Percentiles rank a stretch among this genome's conserved stretches.
phyloP scores from a whole-genome alignment of 2,888 invertebrate species.

The Hirtodrosophila confusa region DNA sequence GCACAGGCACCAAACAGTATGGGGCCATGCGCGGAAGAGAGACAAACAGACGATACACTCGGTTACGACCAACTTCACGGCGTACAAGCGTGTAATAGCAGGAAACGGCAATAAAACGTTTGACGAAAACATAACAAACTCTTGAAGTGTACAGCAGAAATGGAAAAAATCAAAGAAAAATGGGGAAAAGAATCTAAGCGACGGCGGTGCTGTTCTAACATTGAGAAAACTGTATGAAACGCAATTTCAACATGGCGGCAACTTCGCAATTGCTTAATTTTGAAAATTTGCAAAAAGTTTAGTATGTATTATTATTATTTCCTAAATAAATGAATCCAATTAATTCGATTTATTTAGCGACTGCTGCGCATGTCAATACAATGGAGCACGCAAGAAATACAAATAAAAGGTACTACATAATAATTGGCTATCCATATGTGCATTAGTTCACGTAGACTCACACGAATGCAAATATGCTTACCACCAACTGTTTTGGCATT shows the following conservation, averaged over 20 bases:
- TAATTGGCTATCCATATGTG: not conserved
- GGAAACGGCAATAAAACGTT: constrained; percentile 65
- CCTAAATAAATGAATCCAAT: constrained; percentile 2
- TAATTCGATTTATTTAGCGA: constrained; percentile 7
- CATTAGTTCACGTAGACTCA: not conserved
- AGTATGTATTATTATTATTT: not conserved
- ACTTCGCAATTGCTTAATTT: not conserved
- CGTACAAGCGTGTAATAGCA: constrained; percentile 45
- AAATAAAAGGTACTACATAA: constrained; percentile 1
- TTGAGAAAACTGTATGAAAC: constrained; percentile 24
- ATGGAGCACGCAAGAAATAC: constrained; percentile 4
- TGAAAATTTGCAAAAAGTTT: not conserved
- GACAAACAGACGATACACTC: constrained; percentile 44
- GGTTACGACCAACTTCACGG: constrained; percentile 67
- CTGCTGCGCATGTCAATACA: constrained; percentile 71
- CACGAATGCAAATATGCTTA: no score
- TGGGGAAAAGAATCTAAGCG: constrained; percentile 20
- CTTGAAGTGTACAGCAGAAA: constrained; percentile 50
- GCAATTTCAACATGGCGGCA: constrained; percentile 57
- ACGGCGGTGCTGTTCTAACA: constrained; percentile 32
- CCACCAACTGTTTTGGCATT: not conserved
- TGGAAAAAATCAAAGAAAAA: constrained; percentile 31
- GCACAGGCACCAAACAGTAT: constrained; percentile 24
- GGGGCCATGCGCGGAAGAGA: constrained; percentile 28
- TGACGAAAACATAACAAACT: constrained; percentile 69